These are phyloP conservation scores for Ochlodes sylvanus DNA, from an alignment of 2,888 invertebrate genomes.

Conservation along the genomic window DNA sequence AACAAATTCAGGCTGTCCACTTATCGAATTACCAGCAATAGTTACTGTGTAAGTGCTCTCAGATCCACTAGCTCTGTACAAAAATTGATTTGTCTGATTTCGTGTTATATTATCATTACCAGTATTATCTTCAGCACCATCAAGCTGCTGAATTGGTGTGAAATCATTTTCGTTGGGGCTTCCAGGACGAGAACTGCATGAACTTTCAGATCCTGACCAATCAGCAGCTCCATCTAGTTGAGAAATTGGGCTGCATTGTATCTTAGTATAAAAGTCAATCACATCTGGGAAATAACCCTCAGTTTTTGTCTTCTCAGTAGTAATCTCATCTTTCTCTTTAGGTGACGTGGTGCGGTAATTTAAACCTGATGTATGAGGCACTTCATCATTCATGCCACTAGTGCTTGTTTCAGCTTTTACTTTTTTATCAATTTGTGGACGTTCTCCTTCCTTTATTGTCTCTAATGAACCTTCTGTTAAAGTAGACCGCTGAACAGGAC, in stretches of 20 bases:
- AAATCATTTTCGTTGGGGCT: slow-evolving; percentile 74
- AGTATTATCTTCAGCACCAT: slow-evolving; percentile 88
- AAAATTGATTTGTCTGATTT: slow-evolving; percentile 72
- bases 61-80: slow-evolving; percentile 78
- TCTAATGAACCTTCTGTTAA: slow-evolving; percentile 66
- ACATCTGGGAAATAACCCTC: slow-evolving; percentile 79
- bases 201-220: slow-evolving; percentile 85
- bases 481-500: slow-evolving; percentile 68
- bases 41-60: slow-evolving; percentile 80
- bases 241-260: slow-evolving; percentile 85
- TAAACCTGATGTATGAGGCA: slow-evolving; percentile 73
- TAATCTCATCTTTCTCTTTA: slow-evolving; percentile 70
- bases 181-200: slow-evolving; percentile 75
- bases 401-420: slow-evolving; percentile 62
- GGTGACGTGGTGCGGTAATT: slow-evolving; percentile 73
- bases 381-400: slow-evolving; percentile 61
- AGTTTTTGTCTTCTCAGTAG: slow-evolving; percentile 65
- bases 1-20: slow-evolving; percentile 76
- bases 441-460: slow-evolving; percentile 67
- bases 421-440: slow-evolving; percentile 63
- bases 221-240: slow-evolving; percentile 90
- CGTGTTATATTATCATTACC: slow-evolving; percentile 65
- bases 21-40: slow-evolving; percentile 80
- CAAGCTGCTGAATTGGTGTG: slow-evolving; percentile 87
- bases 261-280: slow-evolving; percentile 82